Conservation (phyloP, 1,140 invertebrate genomes). For the Drosophila ironensis region DNA sequence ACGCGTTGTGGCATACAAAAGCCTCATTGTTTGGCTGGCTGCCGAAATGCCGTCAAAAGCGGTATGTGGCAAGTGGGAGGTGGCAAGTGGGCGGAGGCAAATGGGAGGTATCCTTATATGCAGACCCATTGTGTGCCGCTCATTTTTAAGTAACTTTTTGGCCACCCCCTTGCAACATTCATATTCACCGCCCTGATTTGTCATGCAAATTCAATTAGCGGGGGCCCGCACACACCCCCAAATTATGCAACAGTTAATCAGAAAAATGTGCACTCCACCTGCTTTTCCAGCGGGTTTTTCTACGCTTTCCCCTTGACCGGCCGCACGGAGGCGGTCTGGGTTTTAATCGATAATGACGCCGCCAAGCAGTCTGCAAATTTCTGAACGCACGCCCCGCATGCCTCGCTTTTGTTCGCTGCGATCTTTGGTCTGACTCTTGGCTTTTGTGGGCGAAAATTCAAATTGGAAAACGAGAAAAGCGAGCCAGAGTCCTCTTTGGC, state of each 20-base stretch:
- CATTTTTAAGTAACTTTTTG: slow-evolving; percentile 60
- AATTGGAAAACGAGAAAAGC: not conserved
- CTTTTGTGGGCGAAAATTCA: slow-evolving; percentile 6
- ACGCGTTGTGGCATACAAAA: slow-evolving; percentile 66
- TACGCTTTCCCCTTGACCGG: not conserved
- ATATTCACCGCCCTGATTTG: slow-evolving; percentile 43
- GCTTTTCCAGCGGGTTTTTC: too few species aligned
- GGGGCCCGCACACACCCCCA: slow-evolving; percentile 44
- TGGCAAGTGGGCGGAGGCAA: too few species aligned
- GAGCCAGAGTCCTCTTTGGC: not conserved
- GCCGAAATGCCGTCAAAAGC: slow-evolving; percentile 28
- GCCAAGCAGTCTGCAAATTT: slow-evolving; percentile 43
- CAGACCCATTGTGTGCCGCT: slow-evolving; percentile 9
- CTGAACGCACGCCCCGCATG: too few species aligned
- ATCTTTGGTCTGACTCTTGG: slow-evolving; percentile 33
- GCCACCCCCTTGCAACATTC: too few species aligned
- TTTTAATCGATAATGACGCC: slow-evolving; percentile 65
- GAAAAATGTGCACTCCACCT: slow-evolving; percentile 33
- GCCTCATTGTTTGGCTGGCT: slow-evolving; percentile 59
- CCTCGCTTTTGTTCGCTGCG: slow-evolving; percentile 12
- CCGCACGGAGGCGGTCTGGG: not conserved
- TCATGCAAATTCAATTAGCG: slow-evolving; percentile 60
- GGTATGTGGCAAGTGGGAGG: not conserved
- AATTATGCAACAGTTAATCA: slow-evolving; percentile 64
- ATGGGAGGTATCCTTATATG: too few species aligned